A percentile compares a stretch with the other conserved stretches of the same genome.
Evolutionary conservation across 2,113 vertebrate genomes (phyloP).

Genomic region (Solea solea): DNA sequence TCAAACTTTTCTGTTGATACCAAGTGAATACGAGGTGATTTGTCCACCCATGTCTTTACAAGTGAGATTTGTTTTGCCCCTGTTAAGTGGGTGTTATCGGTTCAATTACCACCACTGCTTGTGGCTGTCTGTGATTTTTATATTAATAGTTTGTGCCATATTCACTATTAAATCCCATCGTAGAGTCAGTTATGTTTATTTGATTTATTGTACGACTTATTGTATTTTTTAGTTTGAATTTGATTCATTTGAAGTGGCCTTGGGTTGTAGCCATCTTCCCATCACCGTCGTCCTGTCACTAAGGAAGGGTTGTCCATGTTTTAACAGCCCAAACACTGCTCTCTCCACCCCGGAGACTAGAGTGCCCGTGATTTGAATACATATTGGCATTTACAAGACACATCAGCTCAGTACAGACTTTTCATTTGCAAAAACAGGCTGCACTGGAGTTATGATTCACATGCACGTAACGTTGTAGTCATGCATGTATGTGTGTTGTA

Average conservation of each 20-base stretch:
- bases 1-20: neutral
- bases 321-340: conserved; percentile 55
- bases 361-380: conserved; percentile 68
- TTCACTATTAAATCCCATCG: neutral
- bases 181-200: neutral
- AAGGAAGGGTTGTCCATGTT: conserved; percentile 50
- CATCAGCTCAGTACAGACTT: conserved; percentile 23
- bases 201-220: conserved; percentile 18
- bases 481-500: conserved; percentile 3
- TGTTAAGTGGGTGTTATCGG: neutral
- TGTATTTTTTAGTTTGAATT: conserved; percentile 33
- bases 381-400: conserved; percentile 54
- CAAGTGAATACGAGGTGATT: conserved; percentile 18
- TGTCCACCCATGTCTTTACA: conserved; percentile 11
- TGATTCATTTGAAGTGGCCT: conserved; percentile 24
- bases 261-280: conserved; percentile 28
- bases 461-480: conserved; percentile 1
- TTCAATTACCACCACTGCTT: conserved; percentile 2
- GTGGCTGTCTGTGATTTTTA: conserved; percentile 10
- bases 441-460: conserved; percentile 8
- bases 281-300: conserved; percentile 14
- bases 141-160: conserved; percentile 23
- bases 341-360: conserved; percentile 45
- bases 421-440: conserved; percentile 36
- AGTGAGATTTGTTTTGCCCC: conserved; percentile 5